Conservation (phyloP, 2,113 vertebrate genomes). For the Sardina pilchardus region DNA sequence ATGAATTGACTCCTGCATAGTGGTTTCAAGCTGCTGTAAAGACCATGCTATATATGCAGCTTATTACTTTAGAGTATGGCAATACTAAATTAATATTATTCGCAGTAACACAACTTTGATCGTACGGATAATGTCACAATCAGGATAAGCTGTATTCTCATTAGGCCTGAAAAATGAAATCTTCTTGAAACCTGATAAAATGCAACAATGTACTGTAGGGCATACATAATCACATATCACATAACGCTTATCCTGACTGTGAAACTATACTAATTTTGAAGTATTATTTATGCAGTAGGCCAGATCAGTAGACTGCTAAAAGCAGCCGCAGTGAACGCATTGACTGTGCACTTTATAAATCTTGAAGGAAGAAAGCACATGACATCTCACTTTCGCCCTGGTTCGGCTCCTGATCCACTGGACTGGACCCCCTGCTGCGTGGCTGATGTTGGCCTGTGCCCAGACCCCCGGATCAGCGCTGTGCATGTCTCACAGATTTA, state of each 20-base stretch:
- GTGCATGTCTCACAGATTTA: conserved; percentile 42
- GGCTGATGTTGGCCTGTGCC: conserved; percentile 55
- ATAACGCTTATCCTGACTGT: too few species aligned
- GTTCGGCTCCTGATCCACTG: conserved; percentile 42
- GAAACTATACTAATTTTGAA: background rate
- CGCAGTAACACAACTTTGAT: background rate
- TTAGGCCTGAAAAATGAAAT: too few species aligned
- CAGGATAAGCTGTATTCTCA: too few species aligned
- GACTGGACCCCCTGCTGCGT: conserved; percentile 43
- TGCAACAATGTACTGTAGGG: too few species aligned
- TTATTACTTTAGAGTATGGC: background rate
- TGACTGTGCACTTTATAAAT: background rate
- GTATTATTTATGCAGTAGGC: background rate
- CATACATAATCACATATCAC: too few species aligned
- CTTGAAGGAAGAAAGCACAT: background rate
- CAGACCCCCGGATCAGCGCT: conserved; percentile 37
- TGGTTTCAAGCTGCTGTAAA: background rate
- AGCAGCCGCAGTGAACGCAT: background rate
- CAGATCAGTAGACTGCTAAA: background rate
- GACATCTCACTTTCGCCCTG: background rate
- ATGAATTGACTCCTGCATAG: background rate
- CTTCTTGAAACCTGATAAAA: too few species aligned
- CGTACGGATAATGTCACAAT: too few species aligned
- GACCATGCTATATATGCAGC: too few species aligned
- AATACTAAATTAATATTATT: background rate